Evolutionary conservation across 2,888 invertebrate genomes (phyloP).

Genomic region (Stegophylla sp.): DNA sequence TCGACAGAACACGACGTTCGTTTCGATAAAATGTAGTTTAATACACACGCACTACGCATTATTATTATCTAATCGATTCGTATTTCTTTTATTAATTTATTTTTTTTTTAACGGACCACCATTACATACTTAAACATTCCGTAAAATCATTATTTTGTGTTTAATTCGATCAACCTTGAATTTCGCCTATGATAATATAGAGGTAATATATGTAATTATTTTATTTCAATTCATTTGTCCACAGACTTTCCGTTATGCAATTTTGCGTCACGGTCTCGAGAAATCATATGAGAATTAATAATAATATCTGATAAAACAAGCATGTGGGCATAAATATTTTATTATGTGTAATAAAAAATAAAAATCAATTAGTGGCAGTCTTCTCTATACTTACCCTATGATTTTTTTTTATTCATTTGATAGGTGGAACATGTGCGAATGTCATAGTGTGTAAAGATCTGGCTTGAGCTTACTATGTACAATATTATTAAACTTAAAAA

Average conservation of each 20-base stretch:
- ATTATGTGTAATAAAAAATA: too few species aligned
- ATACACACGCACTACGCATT: background rate
- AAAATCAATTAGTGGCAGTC: too few species aligned
- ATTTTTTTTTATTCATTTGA: too few species aligned
- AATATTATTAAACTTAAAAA: too few species aligned
- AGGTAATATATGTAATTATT: slow-evolving; percentile 9
- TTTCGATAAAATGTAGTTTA: slow-evolving; percentile 35
- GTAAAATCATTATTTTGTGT: background rate
- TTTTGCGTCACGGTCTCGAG: background rate
- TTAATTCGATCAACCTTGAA: slow-evolving; percentile 43
- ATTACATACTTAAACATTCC: background rate
- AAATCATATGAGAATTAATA: too few species aligned
- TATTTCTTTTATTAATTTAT: background rate
- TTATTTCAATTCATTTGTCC: background rate
- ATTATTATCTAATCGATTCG: background rate
- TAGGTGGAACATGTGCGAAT: too few species aligned
- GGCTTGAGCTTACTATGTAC: too few species aligned
- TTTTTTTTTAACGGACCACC: background rate
- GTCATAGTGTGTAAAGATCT: too few species aligned
- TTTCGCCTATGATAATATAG: background rate
- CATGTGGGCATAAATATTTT: too few species aligned
- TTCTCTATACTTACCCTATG: too few species aligned
- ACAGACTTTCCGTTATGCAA: background rate
- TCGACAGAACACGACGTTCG: background rate
- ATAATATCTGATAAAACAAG: too few species aligned